A percentile compares a stretch with the other conserved stretches of the same genome.
phyloP scores from a whole-genome alignment of 2,113 vertebrate species.

The Actenoides hombroni region DNA sequence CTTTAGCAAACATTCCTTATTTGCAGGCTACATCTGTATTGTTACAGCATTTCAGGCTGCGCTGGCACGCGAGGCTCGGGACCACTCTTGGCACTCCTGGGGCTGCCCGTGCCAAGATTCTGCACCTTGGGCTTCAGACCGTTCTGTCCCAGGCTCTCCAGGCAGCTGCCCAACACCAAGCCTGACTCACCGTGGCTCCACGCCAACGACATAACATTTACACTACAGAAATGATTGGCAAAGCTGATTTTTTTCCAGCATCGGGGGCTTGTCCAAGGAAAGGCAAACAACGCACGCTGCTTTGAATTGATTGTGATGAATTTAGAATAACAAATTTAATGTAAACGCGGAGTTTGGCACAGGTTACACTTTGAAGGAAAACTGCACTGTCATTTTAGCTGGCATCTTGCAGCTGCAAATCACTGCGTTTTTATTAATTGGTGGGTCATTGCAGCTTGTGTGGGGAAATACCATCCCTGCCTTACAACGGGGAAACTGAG shows the following conservation, averaged over 20 bases:
- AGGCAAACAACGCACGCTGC: not conserved
- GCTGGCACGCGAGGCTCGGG: accelerated
- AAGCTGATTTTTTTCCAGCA: slow-evolving; percentile 10
- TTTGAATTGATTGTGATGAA: accelerated
- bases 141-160: not conserved
- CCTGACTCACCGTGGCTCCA: not conserved
- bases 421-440: not conserved
- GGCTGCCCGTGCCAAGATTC: not conserved
- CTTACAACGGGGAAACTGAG: not conserved
- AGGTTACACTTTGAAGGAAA: not conserved
- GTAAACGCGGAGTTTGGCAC: not conserved
- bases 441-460: not conserved
- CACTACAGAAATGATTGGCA: not conserved
- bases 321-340: not conserved
- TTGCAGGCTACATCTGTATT: not conserved
- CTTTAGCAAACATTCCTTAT: not conserved
- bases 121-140: not conserved
- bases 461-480: not conserved
- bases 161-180: not conserved
- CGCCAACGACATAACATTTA: not conserved
- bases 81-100: not conserved
- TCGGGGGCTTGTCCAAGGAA: not conserved
- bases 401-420: not conserved
- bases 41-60: not conserved
- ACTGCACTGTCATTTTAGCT: slow-evolving; percentile 22